Evolutionary conservation across 2,113 vertebrate genomes (phyloP).

Genomic region (Butorides virescens): DNA sequence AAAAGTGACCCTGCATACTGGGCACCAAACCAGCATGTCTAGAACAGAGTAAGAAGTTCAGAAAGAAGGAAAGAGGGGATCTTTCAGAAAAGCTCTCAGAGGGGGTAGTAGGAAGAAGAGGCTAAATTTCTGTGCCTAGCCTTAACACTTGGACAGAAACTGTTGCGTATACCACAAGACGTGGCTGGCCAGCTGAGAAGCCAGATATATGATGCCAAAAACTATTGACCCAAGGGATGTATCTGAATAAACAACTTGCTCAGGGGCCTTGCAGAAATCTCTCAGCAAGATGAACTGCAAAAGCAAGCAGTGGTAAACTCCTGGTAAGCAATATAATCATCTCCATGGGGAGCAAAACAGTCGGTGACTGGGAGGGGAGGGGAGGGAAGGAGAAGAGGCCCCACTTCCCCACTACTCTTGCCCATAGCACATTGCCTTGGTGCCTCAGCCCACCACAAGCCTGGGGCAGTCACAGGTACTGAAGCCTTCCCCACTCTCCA

Average conservation of each 20-base stretch:
- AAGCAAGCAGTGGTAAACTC: not conserved
- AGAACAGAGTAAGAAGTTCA: not conserved
- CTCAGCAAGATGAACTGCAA: not conserved
- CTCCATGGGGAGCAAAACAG: not conserved
- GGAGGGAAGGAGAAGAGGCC: not conserved
- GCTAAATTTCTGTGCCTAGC: not conserved
- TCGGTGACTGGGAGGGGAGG: rapidly evolving
- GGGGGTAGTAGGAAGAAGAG: not conserved
- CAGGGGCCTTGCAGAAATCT: not conserved
- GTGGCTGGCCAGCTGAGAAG: not conserved
- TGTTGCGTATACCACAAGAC: not conserved
- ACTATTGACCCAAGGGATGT: not conserved
- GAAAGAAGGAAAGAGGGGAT: not conserved
- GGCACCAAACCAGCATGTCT: not conserved
- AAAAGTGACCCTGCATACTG: not conserved
- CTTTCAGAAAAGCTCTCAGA: not conserved
- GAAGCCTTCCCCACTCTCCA: not conserved
- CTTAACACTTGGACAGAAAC: not conserved
- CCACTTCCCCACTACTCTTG: not conserved
- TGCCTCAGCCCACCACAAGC: not conserved
- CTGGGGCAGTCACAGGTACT: not conserved
- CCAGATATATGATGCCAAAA: not conserved
- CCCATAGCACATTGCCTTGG: not conserved
- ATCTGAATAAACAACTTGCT: not conserved
- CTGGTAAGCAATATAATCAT: not conserved